Percentiles rank a stretch among this genome's conserved stretches.
These are phyloP conservation scores for Aix galericulata DNA, from an alignment of 2,113 vertebrate genomes.

Conservation along the genomic window DNA sequence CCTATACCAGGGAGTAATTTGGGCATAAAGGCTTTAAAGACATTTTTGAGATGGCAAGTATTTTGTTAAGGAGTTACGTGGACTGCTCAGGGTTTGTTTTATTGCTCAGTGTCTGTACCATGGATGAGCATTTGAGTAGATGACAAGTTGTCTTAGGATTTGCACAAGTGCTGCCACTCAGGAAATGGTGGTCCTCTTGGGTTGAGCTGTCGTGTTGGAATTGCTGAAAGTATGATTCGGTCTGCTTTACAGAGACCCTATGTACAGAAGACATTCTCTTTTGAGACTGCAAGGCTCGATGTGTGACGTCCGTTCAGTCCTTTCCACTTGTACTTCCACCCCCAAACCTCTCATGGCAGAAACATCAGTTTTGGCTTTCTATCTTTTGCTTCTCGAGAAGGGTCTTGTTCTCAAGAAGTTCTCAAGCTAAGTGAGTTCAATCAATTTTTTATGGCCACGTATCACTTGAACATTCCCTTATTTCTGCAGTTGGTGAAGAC, in stretches of 20 bases:
- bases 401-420: background rate
- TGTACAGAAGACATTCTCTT: rapidly evolving
- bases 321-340: background rate
- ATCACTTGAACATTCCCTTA: background rate
- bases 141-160: background rate
- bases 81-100: background rate
- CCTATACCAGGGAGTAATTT: background rate
- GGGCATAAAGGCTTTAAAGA: background rate
- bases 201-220: background rate
- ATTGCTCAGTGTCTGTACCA: background rate
- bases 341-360: background rate
- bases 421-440: background rate
- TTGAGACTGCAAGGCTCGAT: background rate
- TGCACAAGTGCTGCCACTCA: background rate
- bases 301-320: rapidly evolving
- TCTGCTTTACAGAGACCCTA: background rate
- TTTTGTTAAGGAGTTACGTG: background rate
- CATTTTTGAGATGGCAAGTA: background rate
- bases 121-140: background rate
- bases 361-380: background rate
- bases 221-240: background rate
- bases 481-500: background rate
- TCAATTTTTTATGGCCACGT: background rate
- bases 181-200: background rate
- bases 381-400: background rate